Conservation (phyloP, 2,113 vertebrate genomes). For the Pollimyrus isidori region DNA sequence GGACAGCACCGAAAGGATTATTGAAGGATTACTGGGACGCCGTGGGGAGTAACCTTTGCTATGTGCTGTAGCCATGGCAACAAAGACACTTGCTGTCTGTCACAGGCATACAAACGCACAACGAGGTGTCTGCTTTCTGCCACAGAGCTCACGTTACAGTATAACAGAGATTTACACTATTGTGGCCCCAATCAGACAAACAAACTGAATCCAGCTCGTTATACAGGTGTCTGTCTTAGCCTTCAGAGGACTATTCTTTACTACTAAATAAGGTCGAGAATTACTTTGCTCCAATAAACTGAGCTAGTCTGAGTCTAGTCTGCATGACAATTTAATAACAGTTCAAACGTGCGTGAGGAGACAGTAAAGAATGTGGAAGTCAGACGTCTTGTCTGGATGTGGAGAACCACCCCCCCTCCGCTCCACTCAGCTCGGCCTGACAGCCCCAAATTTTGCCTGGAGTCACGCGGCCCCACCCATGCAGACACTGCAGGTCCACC, state of each 20-base stretch:
- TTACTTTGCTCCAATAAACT: neutral
- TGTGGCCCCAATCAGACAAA: neutral
- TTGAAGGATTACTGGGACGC: neutral
- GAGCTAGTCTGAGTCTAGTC: neutral
- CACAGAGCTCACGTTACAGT: neutral
- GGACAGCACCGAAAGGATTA: neutral
- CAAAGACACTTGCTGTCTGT: neutral
- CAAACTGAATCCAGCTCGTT: neutral
- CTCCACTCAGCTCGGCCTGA: neutral
- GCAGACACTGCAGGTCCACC: neutral
- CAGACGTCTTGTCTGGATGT: conserved; percentile 1
- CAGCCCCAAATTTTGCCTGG: neutral
- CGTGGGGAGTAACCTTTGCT: neutral
- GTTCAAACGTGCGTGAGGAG: neutral
- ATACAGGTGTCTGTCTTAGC: neutral
- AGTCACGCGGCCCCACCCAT: neutral
- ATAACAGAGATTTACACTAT: neutral
- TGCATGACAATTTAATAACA: neutral
- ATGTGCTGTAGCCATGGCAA: neutral
- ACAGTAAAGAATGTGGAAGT: neutral
- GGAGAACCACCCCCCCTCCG: neutral
- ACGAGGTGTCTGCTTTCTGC: neutral
- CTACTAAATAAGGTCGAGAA: neutral
- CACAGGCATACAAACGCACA: neutral
- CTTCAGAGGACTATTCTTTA: neutral